phyloP scores from a whole-genome alignment of 2,888 invertebrate species.

The Nephrocerus scutellatus region DNA sequence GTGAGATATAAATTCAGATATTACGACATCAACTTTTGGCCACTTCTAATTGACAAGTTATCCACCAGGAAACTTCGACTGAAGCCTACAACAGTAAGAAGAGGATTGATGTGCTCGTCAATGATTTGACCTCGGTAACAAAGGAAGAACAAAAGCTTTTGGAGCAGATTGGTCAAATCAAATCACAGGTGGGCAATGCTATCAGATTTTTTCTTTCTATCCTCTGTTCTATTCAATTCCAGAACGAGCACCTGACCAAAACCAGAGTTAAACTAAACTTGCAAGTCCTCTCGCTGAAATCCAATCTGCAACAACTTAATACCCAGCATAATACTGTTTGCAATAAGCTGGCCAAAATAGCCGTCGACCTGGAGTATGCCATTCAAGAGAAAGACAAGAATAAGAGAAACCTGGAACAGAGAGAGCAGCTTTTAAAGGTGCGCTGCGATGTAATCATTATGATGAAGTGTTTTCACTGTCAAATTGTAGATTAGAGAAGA shows the following conservation, averaged over 20 bases:
- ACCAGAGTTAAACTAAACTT: conserved; percentile 44
- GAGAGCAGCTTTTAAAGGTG: conserved; percentile 39
- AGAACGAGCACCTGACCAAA: conserved; percentile 38
- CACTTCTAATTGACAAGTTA: background rate
- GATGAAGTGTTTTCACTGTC: too few relatives aligned
- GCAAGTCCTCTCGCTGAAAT: conserved; percentile 42
- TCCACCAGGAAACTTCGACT: conserved; percentile 41
- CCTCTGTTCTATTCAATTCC: conserved; percentile 1
- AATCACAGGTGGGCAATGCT: conserved; percentile 21
- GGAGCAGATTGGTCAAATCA: conserved; percentile 36
- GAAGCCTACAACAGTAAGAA: conserved; percentile 42
- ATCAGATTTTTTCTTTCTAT: background rate
- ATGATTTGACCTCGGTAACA: conserved; percentile 34
- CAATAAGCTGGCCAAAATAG: conserved; percentile 42
- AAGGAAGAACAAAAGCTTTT: conserved; percentile 34
- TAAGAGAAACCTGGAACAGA: conserved; percentile 37
- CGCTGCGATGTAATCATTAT: background rate
- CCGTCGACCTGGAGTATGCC: conserved; percentile 41
- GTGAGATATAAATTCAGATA: conserved; percentile 24
- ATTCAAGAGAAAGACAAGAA: conserved; percentile 40
- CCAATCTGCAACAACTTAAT: conserved; percentile 40
- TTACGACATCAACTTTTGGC: too few relatives aligned
- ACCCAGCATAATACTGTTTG: conserved; percentile 38
- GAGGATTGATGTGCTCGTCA: conserved; percentile 35
- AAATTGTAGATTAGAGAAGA: conserved; percentile 39